Percentiles rank a stretch among this genome's conserved stretches.
Conservation (phyloP, 2,113 vertebrate species). For the Corythornis vintsioides region DNA sequence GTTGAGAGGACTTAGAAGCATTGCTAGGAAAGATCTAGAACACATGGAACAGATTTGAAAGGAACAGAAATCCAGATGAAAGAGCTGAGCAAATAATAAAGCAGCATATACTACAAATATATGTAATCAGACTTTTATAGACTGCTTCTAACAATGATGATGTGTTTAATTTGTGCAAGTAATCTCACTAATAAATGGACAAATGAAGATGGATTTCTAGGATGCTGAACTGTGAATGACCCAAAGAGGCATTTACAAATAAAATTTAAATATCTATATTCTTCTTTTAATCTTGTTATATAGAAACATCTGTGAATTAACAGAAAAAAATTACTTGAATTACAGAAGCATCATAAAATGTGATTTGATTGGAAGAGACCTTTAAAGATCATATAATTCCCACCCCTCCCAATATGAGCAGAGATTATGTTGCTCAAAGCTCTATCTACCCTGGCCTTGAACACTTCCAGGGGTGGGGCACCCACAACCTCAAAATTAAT, state of each 20-base stretch:
- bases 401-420: not conserved
- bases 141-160: not conserved
- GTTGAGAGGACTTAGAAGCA: not conserved
- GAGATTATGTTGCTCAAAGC: not conserved
- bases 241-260: not conserved
- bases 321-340: not conserved
- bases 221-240: not conserved
- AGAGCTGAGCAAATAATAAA: not conserved
- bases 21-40: not conserved
- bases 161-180: not conserved
- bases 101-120: not conserved
- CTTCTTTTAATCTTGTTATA: not conserved
- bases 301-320: not conserved
- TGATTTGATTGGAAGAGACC: not conserved
- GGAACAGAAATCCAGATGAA: not conserved
- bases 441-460: not conserved
- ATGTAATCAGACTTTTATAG: not conserved
- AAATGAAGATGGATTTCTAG: not conserved
- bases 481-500: not conserved
- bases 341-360: not conserved
- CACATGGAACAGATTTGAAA: not conserved
- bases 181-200: not conserved
- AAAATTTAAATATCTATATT: not conserved
- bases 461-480: not conserved
- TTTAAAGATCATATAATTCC: not conserved